phyloP scores from a whole-genome alignment of 53 echinoderm and acorn worm genomes.

The Astropecten irregularis region DNA sequence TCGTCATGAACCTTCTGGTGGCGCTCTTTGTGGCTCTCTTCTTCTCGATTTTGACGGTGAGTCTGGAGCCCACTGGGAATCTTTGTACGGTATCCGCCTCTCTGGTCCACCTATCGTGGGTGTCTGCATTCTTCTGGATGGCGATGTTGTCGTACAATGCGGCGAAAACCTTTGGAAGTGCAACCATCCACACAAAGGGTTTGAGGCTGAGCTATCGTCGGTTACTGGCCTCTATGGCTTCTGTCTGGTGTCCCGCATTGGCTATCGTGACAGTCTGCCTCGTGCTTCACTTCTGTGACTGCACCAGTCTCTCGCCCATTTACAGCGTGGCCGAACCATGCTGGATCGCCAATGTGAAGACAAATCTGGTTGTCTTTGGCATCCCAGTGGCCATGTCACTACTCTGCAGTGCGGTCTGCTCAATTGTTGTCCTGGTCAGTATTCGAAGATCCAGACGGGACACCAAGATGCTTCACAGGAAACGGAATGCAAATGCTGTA shows the following conservation, averaged over 20 bases:
- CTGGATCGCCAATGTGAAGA: background rate
- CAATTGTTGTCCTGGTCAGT: background rate
- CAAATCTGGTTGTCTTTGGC: background rate
- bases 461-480: background rate
- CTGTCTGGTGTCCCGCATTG: background rate
- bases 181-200: background rate
- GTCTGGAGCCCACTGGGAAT: background rate
- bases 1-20: slow-evolving; percentile 62
- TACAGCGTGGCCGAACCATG: background rate
- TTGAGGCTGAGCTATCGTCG: background rate
- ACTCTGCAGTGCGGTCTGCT: background rate
- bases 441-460: background rate
- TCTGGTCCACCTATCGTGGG: slow-evolving; percentile 45
- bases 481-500: background rate
- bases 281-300: background rate
- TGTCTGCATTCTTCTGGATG: slow-evolving; percentile 68
- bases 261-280: background rate
- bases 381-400: background rate
- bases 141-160: slow-evolving; percentile 26
- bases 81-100: slow-evolving; percentile 28
- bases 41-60: background rate
- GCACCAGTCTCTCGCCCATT: background rate
- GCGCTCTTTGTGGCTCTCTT: slow-evolving; percentile 58
- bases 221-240: background rate
- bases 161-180: background rate